Conservation (phyloP, 2,888 invertebrate genomes). For the Caenorhabditis becei region DNA sequence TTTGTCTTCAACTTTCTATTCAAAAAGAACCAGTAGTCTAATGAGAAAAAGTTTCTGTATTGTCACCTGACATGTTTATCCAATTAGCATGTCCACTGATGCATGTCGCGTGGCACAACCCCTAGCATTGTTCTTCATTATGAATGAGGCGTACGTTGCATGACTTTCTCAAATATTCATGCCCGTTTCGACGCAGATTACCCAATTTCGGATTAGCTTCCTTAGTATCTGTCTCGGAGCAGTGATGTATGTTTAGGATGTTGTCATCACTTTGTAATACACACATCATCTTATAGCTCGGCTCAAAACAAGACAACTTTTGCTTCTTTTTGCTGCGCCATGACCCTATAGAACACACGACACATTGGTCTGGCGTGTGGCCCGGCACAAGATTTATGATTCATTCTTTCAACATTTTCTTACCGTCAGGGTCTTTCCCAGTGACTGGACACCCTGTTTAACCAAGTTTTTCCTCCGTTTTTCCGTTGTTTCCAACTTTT, state of each 20-base stretch:
- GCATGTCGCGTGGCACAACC: slow-evolving; percentile 44
- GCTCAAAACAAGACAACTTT: too few species aligned
- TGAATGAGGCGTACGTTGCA: slow-evolving; percentile 34
- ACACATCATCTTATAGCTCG: slow-evolving; percentile 29
- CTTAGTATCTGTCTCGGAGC: slow-evolving; percentile 27
- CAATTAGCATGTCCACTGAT: slow-evolving; percentile 53
- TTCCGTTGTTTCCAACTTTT: not conserved
- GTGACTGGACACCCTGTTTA: too few species aligned
- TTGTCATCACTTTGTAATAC: slow-evolving; percentile 4
- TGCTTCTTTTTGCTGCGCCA: not conserved
- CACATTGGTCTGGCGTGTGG: not conserved
- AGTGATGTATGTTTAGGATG: not conserved
- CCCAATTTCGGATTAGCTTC: slow-evolving; percentile 42
- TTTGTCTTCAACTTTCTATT: not conserved
- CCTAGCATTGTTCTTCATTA: slow-evolving; percentile 20
- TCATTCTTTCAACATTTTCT: slow-evolving; percentile 53
- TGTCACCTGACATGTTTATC: slow-evolving; percentile 37
- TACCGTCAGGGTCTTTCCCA: slow-evolving; percentile 19
- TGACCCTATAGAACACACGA: too few species aligned
- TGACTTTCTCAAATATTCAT: slow-evolving; percentile 58
- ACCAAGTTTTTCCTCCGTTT: not conserved
- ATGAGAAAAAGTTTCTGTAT: slow-evolving; percentile 1
- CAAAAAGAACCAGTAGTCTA: not conserved
- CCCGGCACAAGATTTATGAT: slow-evolving; percentile 52
- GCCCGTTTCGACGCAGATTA: slow-evolving; percentile 5